Conservation (phyloP, 2,888 invertebrate genomes). For the Mycalesis mineus region DNA sequence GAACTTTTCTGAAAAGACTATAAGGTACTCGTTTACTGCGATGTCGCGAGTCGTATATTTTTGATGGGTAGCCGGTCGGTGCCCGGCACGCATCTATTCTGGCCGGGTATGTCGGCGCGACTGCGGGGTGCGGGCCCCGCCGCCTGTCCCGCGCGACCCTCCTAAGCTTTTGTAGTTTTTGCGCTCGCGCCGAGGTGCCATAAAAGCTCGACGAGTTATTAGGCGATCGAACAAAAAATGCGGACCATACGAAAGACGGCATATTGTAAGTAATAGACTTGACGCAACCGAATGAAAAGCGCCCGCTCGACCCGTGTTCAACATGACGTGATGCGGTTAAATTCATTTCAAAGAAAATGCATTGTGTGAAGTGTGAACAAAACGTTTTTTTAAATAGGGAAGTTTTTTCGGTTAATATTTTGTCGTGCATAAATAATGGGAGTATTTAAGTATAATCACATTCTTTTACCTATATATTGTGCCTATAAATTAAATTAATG, state of each 20-base stretch:
- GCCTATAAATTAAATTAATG: too few species aligned
- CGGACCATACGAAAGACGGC: slow-evolving; percentile 59
- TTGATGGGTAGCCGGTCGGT: slow-evolving; percentile 13
- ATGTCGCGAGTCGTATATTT: slow-evolving; percentile 11
- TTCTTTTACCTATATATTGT: too few species aligned
- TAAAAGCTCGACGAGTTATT: slow-evolving; percentile 76
- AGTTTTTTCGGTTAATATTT: slow-evolving; percentile 11
- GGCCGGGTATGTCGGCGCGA: slow-evolving; percentile 49
- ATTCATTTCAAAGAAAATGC: slow-evolving; percentile 57
- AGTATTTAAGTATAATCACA: too few species aligned
- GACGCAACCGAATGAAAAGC: slow-evolving; percentile 57
- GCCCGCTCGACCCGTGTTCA: slow-evolving; percentile 53
- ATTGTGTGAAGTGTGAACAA: slow-evolving; percentile 69
- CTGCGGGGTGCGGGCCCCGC: slow-evolving; percentile 40
- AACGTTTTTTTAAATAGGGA: slow-evolving; percentile 26
- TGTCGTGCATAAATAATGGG: not conserved
- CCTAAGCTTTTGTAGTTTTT: slow-evolving; percentile 75
- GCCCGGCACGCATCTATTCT: slow-evolving; percentile 32
- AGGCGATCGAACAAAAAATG: slow-evolving; percentile 66
- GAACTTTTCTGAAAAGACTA: slow-evolving; percentile 26
- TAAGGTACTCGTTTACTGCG: too few species aligned
- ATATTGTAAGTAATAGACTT: slow-evolving; percentile 61
- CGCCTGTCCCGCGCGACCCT: slow-evolving; percentile 56
- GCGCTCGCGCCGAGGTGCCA: slow-evolving; percentile 73
- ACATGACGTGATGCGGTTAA: slow-evolving; percentile 63